Percentiles rank a stretch among this genome's conserved stretches.
Evolutionary conservation across 2,113 vertebrate species (phyloP).

Genomic region (Hippoglossus stenolepis): DNA sequence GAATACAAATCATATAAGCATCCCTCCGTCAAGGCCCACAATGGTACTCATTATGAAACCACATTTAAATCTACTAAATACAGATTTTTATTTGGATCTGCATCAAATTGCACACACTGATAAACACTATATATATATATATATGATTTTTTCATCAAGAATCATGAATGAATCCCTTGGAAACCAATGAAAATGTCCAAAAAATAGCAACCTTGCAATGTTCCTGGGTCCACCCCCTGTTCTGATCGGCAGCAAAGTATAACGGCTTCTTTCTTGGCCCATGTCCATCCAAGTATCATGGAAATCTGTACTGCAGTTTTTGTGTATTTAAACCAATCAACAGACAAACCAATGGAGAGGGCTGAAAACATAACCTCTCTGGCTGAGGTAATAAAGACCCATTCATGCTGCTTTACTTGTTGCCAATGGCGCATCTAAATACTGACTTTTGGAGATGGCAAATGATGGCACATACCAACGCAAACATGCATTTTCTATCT

Average conservation of each 20-base stretch:
- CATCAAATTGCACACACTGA: background rate
- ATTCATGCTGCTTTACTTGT: too few species aligned
- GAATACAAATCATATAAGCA: background rate
- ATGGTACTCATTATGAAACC: background rate
- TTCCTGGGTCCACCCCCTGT: too few species aligned
- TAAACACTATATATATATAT: background rate
- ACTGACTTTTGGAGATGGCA: background rate
- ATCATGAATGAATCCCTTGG: too few species aligned
- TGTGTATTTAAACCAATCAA: background rate
- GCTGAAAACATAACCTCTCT: too few species aligned
- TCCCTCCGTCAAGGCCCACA: too few species aligned
- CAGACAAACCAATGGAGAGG: too few species aligned
- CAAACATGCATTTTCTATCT: background rate
- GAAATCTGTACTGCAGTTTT: background rate
- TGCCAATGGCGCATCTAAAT: background rate
- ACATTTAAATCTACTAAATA: background rate
- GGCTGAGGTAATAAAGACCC: background rate
- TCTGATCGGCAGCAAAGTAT: too few species aligned
- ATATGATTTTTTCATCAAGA: background rate
- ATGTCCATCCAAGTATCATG: background rate
- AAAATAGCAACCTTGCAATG: too few species aligned
- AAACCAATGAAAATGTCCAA: too few species aligned
- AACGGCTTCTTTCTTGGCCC: too few species aligned
- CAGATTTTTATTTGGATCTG: too few species aligned
- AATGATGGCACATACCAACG: background rate